These are phyloP conservation scores for Lasius platythorax DNA, from an alignment of 2,888 invertebrate genomes.

Conservation along the genomic window DNA sequence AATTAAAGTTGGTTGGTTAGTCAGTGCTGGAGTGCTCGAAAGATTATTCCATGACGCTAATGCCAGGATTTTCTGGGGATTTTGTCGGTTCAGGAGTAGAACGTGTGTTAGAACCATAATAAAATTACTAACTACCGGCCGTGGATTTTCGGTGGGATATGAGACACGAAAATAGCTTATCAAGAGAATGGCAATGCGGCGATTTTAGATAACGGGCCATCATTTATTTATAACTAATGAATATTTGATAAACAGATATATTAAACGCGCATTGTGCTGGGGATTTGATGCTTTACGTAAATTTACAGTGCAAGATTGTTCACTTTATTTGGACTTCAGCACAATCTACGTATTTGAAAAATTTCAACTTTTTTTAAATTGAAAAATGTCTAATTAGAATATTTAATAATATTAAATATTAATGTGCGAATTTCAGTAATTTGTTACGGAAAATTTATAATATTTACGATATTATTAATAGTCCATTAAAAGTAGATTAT, in stretches of 20 bases:
- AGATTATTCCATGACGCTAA: constrained; percentile 73
- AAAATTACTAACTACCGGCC: constrained; percentile 71
- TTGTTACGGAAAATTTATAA: constrained; percentile 3
- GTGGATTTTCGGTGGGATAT: constrained; percentile 58
- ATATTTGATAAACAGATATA: constrained; percentile 26
- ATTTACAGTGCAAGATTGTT: constrained; percentile 11
- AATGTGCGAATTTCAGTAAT: not conserved
- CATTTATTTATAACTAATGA: not conserved
- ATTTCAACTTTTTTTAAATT: not conserved
- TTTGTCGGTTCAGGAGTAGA: constrained; percentile 54
- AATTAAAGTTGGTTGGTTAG: constrained; percentile 65
- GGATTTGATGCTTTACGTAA: constrained; percentile 30
- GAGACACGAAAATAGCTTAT: constrained; percentile 58
- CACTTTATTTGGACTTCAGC: constrained; percentile 2
- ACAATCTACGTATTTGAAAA: not conserved
- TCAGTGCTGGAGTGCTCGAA: constrained; percentile 63
- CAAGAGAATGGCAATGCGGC: constrained; percentile 57
- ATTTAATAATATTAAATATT: constrained; percentile 1
- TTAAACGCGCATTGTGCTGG: not conserved
- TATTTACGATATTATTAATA: not conserved
- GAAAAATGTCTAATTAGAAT: not conserved
- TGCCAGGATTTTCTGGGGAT: constrained; percentile 68
- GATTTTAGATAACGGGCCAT: constrained; percentile 52
- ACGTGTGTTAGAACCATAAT: constrained; percentile 67
- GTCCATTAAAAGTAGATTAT: not conserved